Evolutionary conservation across 1,140 invertebrate genomes (phyloP), one percentile per base, ranked within the genome.

Genomic region (Cotesia chilonis): DNA sequence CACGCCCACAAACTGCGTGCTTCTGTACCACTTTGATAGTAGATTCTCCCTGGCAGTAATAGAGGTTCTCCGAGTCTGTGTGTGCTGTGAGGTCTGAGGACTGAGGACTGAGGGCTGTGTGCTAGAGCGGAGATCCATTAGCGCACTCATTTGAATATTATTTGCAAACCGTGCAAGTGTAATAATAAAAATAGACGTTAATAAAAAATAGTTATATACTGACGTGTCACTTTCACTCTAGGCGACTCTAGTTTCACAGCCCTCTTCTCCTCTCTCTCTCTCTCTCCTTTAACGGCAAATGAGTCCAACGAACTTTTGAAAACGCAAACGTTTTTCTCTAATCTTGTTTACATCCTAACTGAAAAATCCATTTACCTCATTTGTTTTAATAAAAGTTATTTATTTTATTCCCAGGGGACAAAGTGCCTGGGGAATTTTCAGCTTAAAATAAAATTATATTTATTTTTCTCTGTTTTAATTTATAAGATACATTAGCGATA

Each of bases 171-270:
- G 82, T 78, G 81, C 79, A 78, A 80, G 68, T 65, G 80, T 78
- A 74, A 41, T 52, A 63, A 36, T 17, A 38, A 20, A 38, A 78
- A 76, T 76, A 68, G 71, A 73, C 64, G 77, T 78, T 80, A 81
- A 84, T 83, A 83, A 85, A 83, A 83, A 83, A 81, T 82, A 81
- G 81, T 83, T 82, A 84, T 82, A 83, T 83, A 85, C 78, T 80
- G 78, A 76, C 78, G 73, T 80, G 83, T 82, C 83, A 82, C 78
- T 80, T 81, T 79, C 82, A 81, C 77, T 83, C 78, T 66, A 72
- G 78, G 6, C 41, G 10, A 47, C 54, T 14, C 10, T n/a, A 17
- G 54, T 55, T 55, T 55, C n/a, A 9, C 2, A 51, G 12, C 47
- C 47, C 7, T 51, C 12, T 51, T 51, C 12, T 9, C 7, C 4